Conservation (phyloP, 2,113 vertebrate genomes). For the Menidia beryllina region DNA sequence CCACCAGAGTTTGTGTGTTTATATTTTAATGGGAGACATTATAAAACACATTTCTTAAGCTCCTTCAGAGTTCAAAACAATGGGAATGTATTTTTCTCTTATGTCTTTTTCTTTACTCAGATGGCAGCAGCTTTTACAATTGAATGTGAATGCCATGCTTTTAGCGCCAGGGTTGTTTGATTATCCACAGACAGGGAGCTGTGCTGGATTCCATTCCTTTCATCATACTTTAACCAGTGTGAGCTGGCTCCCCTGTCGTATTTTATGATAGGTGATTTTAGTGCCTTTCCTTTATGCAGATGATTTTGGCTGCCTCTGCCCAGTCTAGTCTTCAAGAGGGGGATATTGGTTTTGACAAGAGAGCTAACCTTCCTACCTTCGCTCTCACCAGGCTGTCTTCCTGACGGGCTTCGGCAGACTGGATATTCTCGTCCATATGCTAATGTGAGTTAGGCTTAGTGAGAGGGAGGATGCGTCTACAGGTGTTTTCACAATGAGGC, state of each 20-base stretch:
- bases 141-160: conserved; percentile 78
- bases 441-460: conserved; percentile 62
- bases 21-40: conserved; percentile 64
- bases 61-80: conserved; percentile 74
- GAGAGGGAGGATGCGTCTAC: conserved; percentile 60
- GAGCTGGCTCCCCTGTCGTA: conserved; percentile 71
- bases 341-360: conserved; percentile 77
- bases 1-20: conserved; percentile 26
- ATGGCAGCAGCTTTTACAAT: conserved; percentile 69
- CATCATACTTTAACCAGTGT: conserved; percentile 78
- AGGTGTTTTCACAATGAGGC: conserved; percentile 64
- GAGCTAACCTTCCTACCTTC: conserved; percentile 67
- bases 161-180: conserved; percentile 76
- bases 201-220: conserved; percentile 78
- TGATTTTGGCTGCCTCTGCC: conserved; percentile 70
- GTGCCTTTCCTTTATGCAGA: conserved; percentile 76
- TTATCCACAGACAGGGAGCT: conserved; percentile 76
- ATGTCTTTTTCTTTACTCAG: conserved; percentile 63
- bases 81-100: conserved; percentile 63
- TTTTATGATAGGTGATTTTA: conserved; percentile 77
- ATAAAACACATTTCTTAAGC: conserved; percentile 68
- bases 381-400: conserved; percentile 62
- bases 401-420: conserved; percentile 42
- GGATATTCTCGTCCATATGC: conserved; percentile 63
- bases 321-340: conserved; percentile 67